Base-by-base conservation (phyloP, 2,797 vertebrate genomes). In the Sebastes taczanowskii region DNA sequence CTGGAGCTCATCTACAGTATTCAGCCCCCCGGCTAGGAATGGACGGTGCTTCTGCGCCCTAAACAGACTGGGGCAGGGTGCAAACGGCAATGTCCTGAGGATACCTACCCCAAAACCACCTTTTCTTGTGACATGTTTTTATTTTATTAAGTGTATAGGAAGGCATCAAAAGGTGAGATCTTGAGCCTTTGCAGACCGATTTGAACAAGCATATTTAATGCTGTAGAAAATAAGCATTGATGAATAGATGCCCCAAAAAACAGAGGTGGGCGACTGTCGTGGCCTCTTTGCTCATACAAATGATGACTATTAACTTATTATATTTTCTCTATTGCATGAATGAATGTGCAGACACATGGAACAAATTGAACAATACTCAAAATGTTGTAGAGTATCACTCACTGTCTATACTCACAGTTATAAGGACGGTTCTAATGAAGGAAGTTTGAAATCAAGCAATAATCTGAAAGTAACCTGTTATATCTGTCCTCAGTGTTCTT, bases 381-480 rank as follows among this genome's bases (percentile, higher is more conserved):
- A 10, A 49, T 29, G 67, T 76, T 64, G 52, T 68, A 32, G 59
- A 71, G 62, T 11, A 3, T 79, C 46, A 29, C 42, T 71, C 66
- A 69, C 78, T 52, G 59, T 81, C 59, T 81, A n/a, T 58, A 74
- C 64, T 66, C 60, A 74, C 6, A 55, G 27, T 60, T 65, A 52
- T 14, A 23, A 4, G 35, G 56, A 78, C 1, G 5, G 35, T 11
- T 38, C 35, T 38, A 38, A 38, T 38, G 35, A 38, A 38, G 35
- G 25, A 56, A 42, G 30, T 71, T 69, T 66, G 4, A 80, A 81
- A 78, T 68, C 13, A 72, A 88, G 84, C 89, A 87, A 92, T 91
- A 87, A 89, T 74, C 71, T 67, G 25, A 46, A n/a, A 66, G 14
- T 29, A 59, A 78, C 11, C 8, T 22, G 20, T 32, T 59, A 14